Conservation (phyloP, 2,797 vertebrate genomes). For the Varecia variegata region DNA sequence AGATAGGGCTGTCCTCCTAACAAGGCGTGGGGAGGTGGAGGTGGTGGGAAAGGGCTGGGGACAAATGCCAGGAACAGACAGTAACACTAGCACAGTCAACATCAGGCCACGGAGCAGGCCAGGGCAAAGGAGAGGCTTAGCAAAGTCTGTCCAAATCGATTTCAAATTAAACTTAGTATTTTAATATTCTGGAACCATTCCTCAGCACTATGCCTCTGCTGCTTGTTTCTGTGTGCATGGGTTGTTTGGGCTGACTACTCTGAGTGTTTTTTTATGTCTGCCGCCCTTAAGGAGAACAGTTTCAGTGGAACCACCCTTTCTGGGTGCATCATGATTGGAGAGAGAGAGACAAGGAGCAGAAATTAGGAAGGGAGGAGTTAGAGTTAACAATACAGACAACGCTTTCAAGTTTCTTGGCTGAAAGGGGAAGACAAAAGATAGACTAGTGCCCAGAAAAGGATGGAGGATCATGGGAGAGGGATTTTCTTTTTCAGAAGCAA, state of each 20-base stretch:
- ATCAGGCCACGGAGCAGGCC: accelerated
- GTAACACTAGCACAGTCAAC: no score
- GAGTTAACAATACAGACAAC: not conserved
- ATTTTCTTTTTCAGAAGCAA: conserved; percentile 27
- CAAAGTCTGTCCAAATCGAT: not conserved
- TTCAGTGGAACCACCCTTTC: not conserved
- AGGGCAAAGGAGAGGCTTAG: not conserved
- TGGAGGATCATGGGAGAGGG: not conserved
- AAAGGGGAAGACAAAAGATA: not conserved
- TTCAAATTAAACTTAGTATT: not conserved
- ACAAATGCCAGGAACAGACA: not conserved
- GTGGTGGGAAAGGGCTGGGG: not conserved
- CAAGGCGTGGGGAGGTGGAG: no score
- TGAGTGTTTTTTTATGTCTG: not conserved
- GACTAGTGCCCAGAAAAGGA: not conserved
- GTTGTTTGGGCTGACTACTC: not conserved
- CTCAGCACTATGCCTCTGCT: not conserved
- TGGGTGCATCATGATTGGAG: not conserved
- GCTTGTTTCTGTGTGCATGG: not conserved
- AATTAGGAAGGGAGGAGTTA: not conserved
- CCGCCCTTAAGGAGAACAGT: not conserved
- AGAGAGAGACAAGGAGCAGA: not conserved
- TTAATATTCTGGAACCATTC: not conserved
- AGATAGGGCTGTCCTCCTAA: not conserved
- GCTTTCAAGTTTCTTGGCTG: not conserved